phyloP scores from a whole-genome alignment of 2,888 invertebrate species.

The Noctua pronuba region DNA sequence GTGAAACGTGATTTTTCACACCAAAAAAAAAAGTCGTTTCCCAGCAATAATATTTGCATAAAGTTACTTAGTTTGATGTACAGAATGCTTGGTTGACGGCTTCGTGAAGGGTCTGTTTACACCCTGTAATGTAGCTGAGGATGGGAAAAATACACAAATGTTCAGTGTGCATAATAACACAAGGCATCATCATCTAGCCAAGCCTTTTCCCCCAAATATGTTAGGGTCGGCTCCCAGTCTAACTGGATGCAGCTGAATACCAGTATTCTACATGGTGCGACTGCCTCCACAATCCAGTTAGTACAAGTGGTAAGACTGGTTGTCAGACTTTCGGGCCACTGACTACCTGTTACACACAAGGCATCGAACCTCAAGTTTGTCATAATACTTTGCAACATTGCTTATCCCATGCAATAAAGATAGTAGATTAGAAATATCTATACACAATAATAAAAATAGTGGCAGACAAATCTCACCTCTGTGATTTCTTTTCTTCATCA shows the following conservation, averaged over 20 bases:
- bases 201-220: not conserved
- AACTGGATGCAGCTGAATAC: not conserved
- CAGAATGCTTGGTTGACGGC: too few relatives aligned
- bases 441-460: not conserved
- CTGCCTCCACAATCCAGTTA: not conserved
- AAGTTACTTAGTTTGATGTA: too few relatives aligned
- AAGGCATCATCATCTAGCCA: not conserved
- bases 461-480: slow-evolving; percentile 76
- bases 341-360: not conserved
- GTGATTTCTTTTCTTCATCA: slow-evolving; percentile 83
- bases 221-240: not conserved
- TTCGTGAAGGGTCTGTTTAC: too few relatives aligned
- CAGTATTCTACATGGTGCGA: not conserved
- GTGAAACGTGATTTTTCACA: too few relatives aligned
- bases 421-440: not conserved
- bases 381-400: not conserved
- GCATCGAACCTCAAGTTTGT: slow-evolving; percentile 1
- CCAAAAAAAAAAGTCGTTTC: too few relatives aligned
- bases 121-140: too few relatives aligned
- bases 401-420: slow-evolving; percentile 3
- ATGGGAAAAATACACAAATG: not conserved
- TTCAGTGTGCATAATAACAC: not conserved
- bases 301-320: not conserved
- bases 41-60: too few relatives aligned
- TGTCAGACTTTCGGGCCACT: not conserved